A percentile compares a stretch with the other conserved stretches of the same genome.
Conservation (phyloP, 2,113 vertebrate species). For the Ginglymostoma cirratum region DNA sequence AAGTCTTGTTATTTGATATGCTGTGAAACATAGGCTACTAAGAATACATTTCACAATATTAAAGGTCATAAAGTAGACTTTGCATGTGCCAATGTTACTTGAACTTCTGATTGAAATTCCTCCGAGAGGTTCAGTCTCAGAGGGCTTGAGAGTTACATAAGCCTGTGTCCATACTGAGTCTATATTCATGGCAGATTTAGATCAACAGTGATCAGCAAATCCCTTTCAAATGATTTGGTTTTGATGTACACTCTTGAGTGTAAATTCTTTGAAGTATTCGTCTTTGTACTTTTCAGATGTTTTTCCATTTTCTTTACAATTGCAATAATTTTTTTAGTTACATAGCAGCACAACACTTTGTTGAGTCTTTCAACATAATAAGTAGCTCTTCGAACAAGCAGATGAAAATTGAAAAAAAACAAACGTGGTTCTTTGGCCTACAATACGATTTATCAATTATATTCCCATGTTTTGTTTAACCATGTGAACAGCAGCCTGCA, state of each 20-base stretch:
- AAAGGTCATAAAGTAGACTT: constrained; percentile 23
- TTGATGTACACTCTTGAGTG: not conserved
- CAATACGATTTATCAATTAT: not conserved
- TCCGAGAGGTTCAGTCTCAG: not conserved
- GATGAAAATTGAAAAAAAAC: not conserved
- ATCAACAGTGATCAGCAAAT: constrained; percentile 33
- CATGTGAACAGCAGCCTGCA: not conserved
- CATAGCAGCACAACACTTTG: not conserved
- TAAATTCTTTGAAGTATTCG: constrained; percentile 24
- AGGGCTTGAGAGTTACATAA: not conserved
- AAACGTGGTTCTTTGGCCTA: not conserved
- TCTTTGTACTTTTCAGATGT: constrained; percentile 23
- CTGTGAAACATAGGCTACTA: constrained; percentile 21
- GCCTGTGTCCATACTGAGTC: not conserved
- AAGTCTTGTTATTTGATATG: constrained; percentile 11
- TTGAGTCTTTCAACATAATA: not conserved
- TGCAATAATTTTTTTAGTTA: not conserved
- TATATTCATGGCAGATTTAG: constrained; percentile 17
- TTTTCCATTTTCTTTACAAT: not conserved
- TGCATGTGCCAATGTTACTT: constrained; percentile 3
- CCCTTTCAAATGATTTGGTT: constrained; percentile 34
- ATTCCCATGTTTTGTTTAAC: not conserved
- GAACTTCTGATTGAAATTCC: constrained; percentile 31
- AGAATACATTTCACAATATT: constrained; percentile 25
- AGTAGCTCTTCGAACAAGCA: not conserved